Evolutionary conservation across 2,797 vertebrate species (phyloP), one percentile per base, ranked within the genome.

Genomic region (Phataginus tetradactyla): DNA sequence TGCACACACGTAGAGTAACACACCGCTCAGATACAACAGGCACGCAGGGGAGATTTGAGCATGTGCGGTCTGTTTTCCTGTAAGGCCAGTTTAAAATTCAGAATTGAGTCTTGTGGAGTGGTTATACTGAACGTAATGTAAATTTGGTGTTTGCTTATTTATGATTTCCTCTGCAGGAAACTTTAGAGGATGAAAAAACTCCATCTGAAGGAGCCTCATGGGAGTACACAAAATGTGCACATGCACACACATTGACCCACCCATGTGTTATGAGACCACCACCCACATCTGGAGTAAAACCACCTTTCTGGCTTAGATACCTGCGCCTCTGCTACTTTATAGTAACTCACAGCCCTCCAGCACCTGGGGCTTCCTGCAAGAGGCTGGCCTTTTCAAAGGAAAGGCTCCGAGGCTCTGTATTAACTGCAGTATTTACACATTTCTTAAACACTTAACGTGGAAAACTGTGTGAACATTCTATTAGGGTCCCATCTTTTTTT

Each of bases 381-480:
- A 45, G 45, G 18, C 45, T n/a, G 72, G 72, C 8, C 29, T 72
- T 29, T 1, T 11, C 20, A 75, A n/a, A 11, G 45, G 12, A 9
- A 0, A 1, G 3, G 1, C 10, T 45, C 72, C 21, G 21, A 1
- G 3, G 1, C 10, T 45, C 72, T n/a, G 21, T 18, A 2, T 20
- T 51, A 12, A 32, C 12, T 12, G 45, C 20, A 1, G 5, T 32
- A 6, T 12, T 21, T 3, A 10, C 12, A 29, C 29, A 2, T 51
- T 75, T 51, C 18, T 20, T 13, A n/a, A 39, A 18, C 39, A 72
- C 17, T 10, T 51, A 32, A 68, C 32, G 8, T 55, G 23, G 32
- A 59, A 32, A 59, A 6, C 37, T 6, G 8, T 37, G 32, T 18
- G 57, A 49, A 49, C 0, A 14, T 49, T 77, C 49, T 57, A 4